Evolutionary conservation across 2,797 vertebrate species (phyloP).

Genomic region (Pterois miles): DNA sequence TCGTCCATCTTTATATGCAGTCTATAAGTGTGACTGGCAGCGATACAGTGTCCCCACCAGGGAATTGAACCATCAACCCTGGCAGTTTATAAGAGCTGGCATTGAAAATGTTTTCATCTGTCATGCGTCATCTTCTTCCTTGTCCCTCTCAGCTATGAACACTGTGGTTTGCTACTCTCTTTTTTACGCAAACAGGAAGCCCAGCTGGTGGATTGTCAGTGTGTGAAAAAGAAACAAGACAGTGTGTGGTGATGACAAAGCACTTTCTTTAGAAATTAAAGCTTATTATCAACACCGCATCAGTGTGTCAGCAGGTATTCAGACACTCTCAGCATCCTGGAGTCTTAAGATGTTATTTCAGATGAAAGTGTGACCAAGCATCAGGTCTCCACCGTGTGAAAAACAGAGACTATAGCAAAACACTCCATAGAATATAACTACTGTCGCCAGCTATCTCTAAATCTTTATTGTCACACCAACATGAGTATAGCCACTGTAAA

Average conservation of each 20-base stretch:
- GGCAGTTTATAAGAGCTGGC: neutral
- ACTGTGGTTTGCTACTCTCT: constrained; percentile 22
- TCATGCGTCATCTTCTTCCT: neutral
- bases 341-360: neutral
- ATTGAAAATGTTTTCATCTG: neutral
- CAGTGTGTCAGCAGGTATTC: constrained; percentile 14
- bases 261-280: constrained; percentile 3
- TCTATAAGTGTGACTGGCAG: neutral
- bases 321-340: constrained; percentile 1
- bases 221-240: constrained; percentile 12
- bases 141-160: constrained; percentile 2
- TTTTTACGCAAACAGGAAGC: constrained; percentile 56
- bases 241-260: constrained; percentile 1
- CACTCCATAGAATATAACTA: neutral
- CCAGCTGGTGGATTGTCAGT: neutral
- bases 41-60: neutral
- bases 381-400: neutral
- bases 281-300: constrained; percentile 8
- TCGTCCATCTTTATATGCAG: too few species aligned
- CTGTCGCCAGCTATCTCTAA: neutral
- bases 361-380: neutral
- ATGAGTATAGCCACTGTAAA: neutral
- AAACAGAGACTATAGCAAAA: constrained; percentile 2
- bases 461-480: constrained; percentile 11
- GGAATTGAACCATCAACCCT: neutral